These are phyloP conservation scores for Pseudococcus longispinus DNA, from an alignment of 2,888 invertebrate species.

Conservation along the genomic window DNA sequence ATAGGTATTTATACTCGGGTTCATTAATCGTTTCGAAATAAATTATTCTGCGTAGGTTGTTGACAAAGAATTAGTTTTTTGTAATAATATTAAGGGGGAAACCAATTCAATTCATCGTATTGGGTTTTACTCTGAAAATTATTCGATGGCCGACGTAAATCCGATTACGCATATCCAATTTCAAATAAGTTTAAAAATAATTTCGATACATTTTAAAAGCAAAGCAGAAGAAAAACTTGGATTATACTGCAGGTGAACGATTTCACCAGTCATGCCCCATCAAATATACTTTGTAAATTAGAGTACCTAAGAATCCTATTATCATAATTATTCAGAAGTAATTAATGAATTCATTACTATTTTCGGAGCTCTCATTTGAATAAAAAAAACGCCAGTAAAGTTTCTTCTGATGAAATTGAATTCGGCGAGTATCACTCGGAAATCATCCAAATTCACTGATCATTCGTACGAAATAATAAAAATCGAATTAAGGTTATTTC, in stretches of 20 bases:
- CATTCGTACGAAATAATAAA: too few relatives aligned
- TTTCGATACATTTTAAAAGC: background rate
- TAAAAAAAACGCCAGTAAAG: too few relatives aligned
- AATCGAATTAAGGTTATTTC: too few relatives aligned
- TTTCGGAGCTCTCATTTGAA: too few relatives aligned
- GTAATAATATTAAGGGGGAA: background rate
- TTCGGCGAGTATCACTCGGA: too few relatives aligned
- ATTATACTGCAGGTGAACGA: too few relatives aligned
- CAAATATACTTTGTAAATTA: background rate
- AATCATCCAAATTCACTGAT: too few relatives aligned
- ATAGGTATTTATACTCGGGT: background rate
- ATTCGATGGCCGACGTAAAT: background rate
- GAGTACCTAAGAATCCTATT: background rate
- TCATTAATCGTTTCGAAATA: background rate
- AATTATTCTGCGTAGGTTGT: background rate
- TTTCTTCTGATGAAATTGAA: too few relatives aligned
- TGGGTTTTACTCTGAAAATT: background rate
- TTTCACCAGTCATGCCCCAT: too few relatives aligned
- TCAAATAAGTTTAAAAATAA: background rate
- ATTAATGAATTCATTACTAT: too few relatives aligned
- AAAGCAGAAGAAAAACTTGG: too few relatives aligned
- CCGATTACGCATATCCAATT: background rate
- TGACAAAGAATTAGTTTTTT: background rate
- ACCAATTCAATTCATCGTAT: background rate
- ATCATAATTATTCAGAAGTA: too few relatives aligned